Conservation (phyloP, 2,113 vertebrate species). For the Dascyllus trimaculatus region DNA sequence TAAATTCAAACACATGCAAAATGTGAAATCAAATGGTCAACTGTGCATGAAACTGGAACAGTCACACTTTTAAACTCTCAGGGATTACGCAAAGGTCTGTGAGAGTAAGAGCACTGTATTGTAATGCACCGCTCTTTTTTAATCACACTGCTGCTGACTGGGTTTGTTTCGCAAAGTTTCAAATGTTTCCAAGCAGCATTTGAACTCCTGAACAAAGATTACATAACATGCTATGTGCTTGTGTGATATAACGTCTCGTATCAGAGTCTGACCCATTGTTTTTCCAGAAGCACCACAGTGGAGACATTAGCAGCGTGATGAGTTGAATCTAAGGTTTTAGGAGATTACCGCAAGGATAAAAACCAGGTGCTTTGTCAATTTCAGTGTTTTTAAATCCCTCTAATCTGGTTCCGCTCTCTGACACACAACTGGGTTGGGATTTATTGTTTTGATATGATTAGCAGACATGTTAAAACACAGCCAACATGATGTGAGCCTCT, state of each 20-base stretch:
- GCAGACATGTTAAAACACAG: conserved; percentile 45
- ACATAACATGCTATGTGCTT: conserved; percentile 23
- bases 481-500: conserved; percentile 64
- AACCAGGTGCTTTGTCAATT: conserved; percentile 75
- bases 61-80: conserved; percentile 45
- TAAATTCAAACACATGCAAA: conserved; percentile 29
- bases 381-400: conserved; percentile 72
- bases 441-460: conserved; percentile 72
- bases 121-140: conserved; percentile 35
- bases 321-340: conserved; percentile 63
- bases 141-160: conserved; percentile 35
- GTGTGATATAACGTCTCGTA: conserved; percentile 40
- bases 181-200: conserved; percentile 28
- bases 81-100: conserved; percentile 56
- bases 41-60: conserved; percentile 39
- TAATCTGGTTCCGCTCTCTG: conserved; percentile 68
- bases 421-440: conserved; percentile 65
- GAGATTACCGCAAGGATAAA: conserved; percentile 75
- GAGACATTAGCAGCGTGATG: conserved; percentile 55
- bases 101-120: conserved; percentile 24
- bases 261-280: conserved; percentile 36
- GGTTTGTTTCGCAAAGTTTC: conserved; percentile 10
- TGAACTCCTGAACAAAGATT: conserved; percentile 33
- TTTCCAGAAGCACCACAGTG: conserved; percentile 16
- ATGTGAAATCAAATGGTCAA: conserved; percentile 52